Conservation (phyloP, 1,140 invertebrate genomes). For the Meteorus sp. region DNA sequence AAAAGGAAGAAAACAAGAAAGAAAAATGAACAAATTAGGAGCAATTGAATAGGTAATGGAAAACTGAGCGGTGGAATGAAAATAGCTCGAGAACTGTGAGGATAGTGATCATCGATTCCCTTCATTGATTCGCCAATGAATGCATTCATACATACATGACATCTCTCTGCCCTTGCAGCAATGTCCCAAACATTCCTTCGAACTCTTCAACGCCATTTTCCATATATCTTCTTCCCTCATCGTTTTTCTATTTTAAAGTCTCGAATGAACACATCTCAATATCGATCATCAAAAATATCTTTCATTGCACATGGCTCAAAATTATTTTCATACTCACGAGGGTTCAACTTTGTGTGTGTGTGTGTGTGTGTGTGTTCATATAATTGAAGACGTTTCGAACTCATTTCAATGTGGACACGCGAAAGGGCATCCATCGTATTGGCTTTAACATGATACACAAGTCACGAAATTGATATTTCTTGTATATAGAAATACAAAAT, state of each 20-base stretch:
- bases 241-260: too few relatives aligned
- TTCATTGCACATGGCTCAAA: background rate
- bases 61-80: background rate
- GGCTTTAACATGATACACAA: slow-evolving; percentile 7
- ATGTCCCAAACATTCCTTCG: background rate
- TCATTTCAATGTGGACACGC: slow-evolving; percentile 35
- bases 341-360: background rate
- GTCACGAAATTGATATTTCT: background rate
- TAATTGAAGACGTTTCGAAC: slow-evolving; percentile 33
- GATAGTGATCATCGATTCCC: background rate
- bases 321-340: background rate
- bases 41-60: background rate
- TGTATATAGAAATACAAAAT: too few relatives aligned
- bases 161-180: background rate
- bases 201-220: too few relatives aligned
- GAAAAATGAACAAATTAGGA: slow-evolving; percentile 2
- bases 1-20: slow-evolving; percentile 21
- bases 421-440: slow-evolving; percentile 18
- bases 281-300: too few relatives aligned
- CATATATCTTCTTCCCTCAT: too few relatives aligned
- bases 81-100: background rate
- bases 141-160: too few relatives aligned
- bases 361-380: slow-evolving; percentile 12
- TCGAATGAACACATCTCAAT: background rate
- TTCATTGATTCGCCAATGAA: slow-evolving; percentile 16